A percentile compares a stretch with the other conserved stretches of the same genome.
Conservation (phyloP, 2,113 vertebrate species). For the Oxyruncus cristatus region DNA sequence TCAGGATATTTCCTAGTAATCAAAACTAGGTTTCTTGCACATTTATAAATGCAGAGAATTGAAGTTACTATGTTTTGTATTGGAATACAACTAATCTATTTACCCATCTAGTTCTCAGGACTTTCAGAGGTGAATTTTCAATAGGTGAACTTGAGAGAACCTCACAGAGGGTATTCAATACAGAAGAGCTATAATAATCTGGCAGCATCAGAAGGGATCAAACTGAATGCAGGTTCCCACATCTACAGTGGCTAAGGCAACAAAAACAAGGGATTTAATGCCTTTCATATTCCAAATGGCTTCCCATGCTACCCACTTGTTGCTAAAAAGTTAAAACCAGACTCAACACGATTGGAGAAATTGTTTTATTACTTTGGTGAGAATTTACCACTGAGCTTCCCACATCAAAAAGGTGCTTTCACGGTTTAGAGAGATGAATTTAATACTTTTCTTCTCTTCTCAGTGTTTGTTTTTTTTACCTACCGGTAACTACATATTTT, state of each 20-base stretch:
- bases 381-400: background rate
- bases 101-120: background rate
- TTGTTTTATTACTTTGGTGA: background rate
- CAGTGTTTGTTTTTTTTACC: background rate
- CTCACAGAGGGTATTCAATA: background rate
- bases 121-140: background rate
- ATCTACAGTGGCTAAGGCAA: background rate
- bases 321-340: background rate
- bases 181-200: background rate
- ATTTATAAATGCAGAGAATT: background rate
- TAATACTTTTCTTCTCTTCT: background rate
- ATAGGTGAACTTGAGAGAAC: background rate
- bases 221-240: background rate
- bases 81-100: background rate
- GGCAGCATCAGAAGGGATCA: background rate
- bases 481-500: background rate
- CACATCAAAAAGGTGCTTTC: background rate
- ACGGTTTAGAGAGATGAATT: background rate
- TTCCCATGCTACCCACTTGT: background rate
- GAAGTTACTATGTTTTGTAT: background rate
- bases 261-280: background rate
- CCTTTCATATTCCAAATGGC: background rate
- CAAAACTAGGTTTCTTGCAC: background rate
- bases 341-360: background rate
- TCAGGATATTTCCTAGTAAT: background rate